Percentiles rank a stretch among this genome's conserved stretches.
phyloP scores from a whole-genome alignment of 2,888 invertebrate species.

The Drosophila mimetica region DNA sequence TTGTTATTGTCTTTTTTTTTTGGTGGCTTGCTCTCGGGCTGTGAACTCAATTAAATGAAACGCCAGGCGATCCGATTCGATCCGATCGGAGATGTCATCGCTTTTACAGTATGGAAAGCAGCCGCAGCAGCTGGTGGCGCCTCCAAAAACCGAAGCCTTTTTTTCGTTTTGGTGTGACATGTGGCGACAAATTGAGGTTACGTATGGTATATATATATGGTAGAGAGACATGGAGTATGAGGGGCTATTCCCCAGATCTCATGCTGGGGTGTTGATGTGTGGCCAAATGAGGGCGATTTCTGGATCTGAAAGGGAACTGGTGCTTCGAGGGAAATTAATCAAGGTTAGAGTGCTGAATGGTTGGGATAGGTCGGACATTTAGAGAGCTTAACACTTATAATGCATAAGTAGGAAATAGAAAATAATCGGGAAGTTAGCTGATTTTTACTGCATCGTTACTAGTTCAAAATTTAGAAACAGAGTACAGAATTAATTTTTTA shows the following conservation, averaged over 20 bases:
- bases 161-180: conserved; percentile 63
- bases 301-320: neutral
- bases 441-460: too few relatives aligned
- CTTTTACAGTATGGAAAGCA: conserved; percentile 38
- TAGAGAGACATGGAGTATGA: conserved; percentile 1
- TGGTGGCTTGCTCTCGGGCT: conserved; percentile 47
- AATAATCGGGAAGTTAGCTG: too few relatives aligned
- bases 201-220: conserved; percentile 33
- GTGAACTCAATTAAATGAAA: conserved; percentile 78
- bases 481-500: too few relatives aligned
- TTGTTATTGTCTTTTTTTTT: conserved; percentile 67
- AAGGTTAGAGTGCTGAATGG: conserved; percentile 2
- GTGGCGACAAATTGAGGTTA: conserved; percentile 76
- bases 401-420: neutral
- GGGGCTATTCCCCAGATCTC: conserved; percentile 16
- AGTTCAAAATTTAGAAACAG: too few relatives aligned
- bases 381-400: neutral
- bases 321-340: conserved; percentile 14
- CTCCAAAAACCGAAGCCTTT: conserved; percentile 49
- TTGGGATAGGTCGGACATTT: conserved; percentile 23
- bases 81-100: conserved; percentile 65
- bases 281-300: conserved; percentile 12
- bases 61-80: conserved; percentile 66
- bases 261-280: conserved; percentile 39
- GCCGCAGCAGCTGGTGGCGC: conserved; percentile 63